Conservation (phyloP, 2,113 vertebrate species). For the Gavia stellata region DNA sequence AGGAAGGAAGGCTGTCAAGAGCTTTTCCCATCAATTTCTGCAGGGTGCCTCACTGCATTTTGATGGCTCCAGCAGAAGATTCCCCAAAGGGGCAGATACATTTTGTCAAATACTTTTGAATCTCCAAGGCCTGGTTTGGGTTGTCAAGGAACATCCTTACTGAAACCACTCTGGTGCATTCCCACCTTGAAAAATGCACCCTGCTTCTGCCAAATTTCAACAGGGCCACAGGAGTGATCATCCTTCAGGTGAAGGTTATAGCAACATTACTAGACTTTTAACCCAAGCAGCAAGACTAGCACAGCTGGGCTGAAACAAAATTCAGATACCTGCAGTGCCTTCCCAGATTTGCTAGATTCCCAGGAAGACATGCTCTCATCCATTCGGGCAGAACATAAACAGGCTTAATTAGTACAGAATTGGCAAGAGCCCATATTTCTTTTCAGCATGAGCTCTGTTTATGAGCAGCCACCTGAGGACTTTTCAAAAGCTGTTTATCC, state of each 20-base stretch:
- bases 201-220: not conserved
- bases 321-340: not conserved
- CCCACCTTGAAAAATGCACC: not conserved
- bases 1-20: not conserved
- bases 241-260: not conserved
- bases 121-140: not conserved
- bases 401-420: constrained; percentile 27
- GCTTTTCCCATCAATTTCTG: not conserved
- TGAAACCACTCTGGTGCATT: not conserved
- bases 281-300: constrained; percentile 5
- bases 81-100: not conserved
- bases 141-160: not conserved
- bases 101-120: not conserved
- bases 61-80: not conserved
- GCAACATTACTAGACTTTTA: not conserved
- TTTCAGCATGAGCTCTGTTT: not conserved
- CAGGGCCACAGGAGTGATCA: not conserved
- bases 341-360: not conserved
- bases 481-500: not conserved
- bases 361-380: not conserved
- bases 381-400: constrained; percentile 24
- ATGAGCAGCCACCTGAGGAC: not conserved
- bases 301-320: not conserved
- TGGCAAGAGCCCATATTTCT: not conserved
- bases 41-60: not conserved